A percentile compares a stretch with the other conserved stretches of the same genome.
phyloP scores from a whole-genome alignment of 2,797 vertebrate species.

The Iguana delicatissima region DNA sequence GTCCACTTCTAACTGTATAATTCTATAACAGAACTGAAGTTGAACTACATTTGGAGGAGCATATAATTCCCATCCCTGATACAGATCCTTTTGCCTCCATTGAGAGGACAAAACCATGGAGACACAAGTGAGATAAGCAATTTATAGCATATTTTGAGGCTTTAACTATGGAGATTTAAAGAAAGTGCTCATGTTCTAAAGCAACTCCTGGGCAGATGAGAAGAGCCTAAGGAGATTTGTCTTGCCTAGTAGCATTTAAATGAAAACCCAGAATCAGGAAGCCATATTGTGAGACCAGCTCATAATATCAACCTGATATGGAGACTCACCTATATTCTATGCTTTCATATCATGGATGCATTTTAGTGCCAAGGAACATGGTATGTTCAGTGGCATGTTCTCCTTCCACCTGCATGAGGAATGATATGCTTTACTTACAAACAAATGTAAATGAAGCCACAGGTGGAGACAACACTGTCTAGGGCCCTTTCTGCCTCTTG shows the following conservation, averaged over 20 bases:
- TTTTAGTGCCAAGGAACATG: background rate
- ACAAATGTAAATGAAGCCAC: background rate
- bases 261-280: background rate
- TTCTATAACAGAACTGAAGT: no score
- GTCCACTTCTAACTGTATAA: no score
- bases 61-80: no score
- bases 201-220: background rate
- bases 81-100: no score
- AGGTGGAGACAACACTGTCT: background rate
- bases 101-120: background rate
- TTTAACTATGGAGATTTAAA: background rate
- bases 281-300: background rate
- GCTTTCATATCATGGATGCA: background rate
- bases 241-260: background rate
- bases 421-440: background rate
- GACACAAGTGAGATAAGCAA: background rate
- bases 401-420: background rate
- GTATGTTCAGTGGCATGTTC: background rate
- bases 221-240: background rate
- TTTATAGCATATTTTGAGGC: background rate
- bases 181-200: background rate
- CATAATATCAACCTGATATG: background rate
- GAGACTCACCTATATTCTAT: background rate
- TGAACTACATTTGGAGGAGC: no score
- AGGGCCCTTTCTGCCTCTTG: no score